A percentile compares a stretch with the other conserved stretches of the same genome.
Conservation (phyloP, 2,797 vertebrate species). For the Masticophis lateralis region DNA sequence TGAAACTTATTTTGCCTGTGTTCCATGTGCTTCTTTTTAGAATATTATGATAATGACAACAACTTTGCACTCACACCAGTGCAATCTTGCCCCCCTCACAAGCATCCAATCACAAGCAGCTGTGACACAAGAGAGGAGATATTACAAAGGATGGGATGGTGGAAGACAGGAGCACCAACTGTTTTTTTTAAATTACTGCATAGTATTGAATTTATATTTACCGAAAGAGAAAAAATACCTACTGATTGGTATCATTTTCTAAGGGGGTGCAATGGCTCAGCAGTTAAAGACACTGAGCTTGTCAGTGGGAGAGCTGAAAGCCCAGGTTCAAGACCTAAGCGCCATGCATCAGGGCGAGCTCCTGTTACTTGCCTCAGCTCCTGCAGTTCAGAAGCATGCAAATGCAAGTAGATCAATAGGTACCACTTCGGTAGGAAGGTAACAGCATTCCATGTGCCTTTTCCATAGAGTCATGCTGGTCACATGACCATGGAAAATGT, state of each 20-base stretch:
- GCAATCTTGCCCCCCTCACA: conserved; percentile 53
- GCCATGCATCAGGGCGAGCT: background rate
- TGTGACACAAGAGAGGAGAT: conserved; percentile 32
- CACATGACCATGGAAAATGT: background rate
- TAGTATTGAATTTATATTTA: no score
- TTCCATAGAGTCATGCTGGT: background rate
- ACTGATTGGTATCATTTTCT: background rate
- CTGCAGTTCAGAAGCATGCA: background rate
- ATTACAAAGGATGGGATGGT: background rate
- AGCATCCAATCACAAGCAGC: conserved; percentile 62
- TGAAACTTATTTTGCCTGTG: background rate
- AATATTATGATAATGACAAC: conserved; percentile 56
- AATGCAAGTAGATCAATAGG: background rate
- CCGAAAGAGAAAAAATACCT: no score
- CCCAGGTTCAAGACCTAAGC: background rate
- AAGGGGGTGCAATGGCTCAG: background rate
- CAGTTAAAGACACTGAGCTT: background rate
- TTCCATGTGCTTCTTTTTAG: conserved; percentile 49
- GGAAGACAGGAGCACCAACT: background rate
- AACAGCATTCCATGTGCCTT: background rate
- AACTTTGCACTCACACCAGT: conserved; percentile 59
- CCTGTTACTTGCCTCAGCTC: background rate
- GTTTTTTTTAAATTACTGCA: background rate
- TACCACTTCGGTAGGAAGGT: background rate
- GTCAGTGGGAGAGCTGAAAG: background rate